Conservation (phyloP, 2,888 invertebrate species). For the Cabera pusaria region DNA sequence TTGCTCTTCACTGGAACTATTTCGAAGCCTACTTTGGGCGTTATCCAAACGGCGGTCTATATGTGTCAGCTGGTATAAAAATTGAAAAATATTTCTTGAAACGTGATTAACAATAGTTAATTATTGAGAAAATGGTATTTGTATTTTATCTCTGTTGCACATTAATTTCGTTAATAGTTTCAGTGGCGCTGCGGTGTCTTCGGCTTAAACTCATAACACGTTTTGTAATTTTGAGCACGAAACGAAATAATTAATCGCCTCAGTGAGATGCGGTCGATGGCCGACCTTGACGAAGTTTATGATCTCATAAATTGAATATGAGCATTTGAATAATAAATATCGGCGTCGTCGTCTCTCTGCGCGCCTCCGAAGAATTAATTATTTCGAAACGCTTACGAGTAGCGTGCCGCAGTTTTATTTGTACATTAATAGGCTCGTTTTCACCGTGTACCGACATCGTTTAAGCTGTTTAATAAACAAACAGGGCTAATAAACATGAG, state of each 20-base stretch:
- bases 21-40: constrained; percentile 6
- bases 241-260: constrained; percentile 27
- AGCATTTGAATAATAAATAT: constrained; percentile 51
- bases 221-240: constrained; percentile 24
- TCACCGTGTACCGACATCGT: constrained; percentile 6
- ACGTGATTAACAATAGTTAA: too few relatives aligned
- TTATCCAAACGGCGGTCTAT: not conserved
- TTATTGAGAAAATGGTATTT: too few relatives aligned
- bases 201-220: constrained; percentile 18
- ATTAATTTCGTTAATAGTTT: constrained; percentile 26
- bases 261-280: constrained; percentile 25
- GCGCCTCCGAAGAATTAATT: constrained; percentile 40
- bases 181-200: constrained; percentile 19
- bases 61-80: not conserved
- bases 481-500: constrained; percentile 26
- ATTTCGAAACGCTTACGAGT: constrained; percentile 34
- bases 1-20: constrained; percentile 19
- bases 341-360: constrained; percentile 34
- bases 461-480: constrained; percentile 26
- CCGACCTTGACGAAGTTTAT: constrained; percentile 33
- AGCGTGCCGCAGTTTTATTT: constrained; percentile 14
- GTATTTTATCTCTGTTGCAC: too few relatives aligned
- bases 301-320: constrained; percentile 37
- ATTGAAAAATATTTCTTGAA: too few relatives aligned
- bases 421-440: constrained; percentile 9